phyloP scores from a whole-genome alignment of 2,113 vertebrate genomes.

The Tor tambroides region DNA sequence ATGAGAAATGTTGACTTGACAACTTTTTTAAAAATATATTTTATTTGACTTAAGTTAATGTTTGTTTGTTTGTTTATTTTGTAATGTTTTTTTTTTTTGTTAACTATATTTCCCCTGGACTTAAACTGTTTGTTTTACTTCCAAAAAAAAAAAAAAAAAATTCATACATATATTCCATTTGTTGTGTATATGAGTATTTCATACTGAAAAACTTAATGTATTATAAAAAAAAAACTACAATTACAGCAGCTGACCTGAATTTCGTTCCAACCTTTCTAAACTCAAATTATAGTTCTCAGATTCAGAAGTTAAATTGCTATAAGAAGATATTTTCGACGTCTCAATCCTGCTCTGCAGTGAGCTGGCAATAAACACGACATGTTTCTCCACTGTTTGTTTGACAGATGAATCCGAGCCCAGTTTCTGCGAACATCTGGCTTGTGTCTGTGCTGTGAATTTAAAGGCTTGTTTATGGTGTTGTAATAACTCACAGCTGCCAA shows the following conservation, averaged over 20 bases:
- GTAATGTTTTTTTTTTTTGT: too few relatives aligned
- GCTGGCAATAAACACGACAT: conserved; percentile 55
- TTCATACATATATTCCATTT: neutral
- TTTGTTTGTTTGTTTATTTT: too few relatives aligned
- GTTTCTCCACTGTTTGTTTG: neutral
- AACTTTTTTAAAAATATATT: too few relatives aligned
- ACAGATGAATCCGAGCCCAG: neutral
- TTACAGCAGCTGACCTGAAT: too few relatives aligned
- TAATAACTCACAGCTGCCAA: conserved; percentile 29
- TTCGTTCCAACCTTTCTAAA: too few relatives aligned
- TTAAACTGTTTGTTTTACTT: too few relatives aligned
- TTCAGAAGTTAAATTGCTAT: neutral
- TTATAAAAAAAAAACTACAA: too few relatives aligned
- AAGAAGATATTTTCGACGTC: neutral
- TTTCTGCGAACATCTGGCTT: conserved; percentile 13
- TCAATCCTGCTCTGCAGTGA: neutral
- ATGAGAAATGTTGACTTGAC: too few relatives aligned
- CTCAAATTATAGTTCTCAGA: neutral
- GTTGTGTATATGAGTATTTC: neutral
- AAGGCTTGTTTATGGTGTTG: conserved; percentile 25
- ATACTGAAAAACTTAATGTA: neutral
- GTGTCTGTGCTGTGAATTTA: conserved; percentile 3
- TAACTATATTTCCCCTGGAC: too few relatives aligned
- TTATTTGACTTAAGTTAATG: too few relatives aligned
- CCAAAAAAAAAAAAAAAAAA: too few relatives aligned